Evolutionary conservation across 1,140 invertebrate genomes (phyloP).

Genomic region (Brachystomella parvula): DNA sequence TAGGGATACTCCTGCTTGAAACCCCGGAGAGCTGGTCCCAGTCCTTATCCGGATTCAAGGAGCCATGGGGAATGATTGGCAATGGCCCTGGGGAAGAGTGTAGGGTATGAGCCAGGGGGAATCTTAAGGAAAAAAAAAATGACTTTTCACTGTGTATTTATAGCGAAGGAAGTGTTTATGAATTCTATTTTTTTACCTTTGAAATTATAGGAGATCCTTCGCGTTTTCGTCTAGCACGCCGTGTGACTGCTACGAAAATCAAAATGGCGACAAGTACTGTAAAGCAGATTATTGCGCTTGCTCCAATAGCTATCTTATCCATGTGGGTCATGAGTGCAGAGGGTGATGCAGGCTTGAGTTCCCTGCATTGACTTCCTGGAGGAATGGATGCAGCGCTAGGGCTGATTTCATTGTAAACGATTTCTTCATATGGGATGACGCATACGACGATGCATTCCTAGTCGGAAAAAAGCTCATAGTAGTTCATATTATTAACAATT

Average conservation of each 20-base stretch:
- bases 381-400: conserved; percentile 31
- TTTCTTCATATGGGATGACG: conserved; percentile 76
- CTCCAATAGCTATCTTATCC: conserved; percentile 87
- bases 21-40: conserved; percentile 91
- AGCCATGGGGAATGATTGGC: conserved; percentile 64
- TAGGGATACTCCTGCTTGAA: conserved; percentile 77
- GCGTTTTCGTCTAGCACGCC: conserved; percentile 48
- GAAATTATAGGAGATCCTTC: conserved; percentile 32
- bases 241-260: conserved; percentile 72
- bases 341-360: conserved; percentile 58
- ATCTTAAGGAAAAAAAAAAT: conserved; percentile 28
- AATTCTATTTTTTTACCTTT: conserved; percentile 25
- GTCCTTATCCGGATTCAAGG: conserved; percentile 50
- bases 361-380: conserved; percentile 62
- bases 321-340: conserved; percentile 62
- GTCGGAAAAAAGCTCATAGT: conserved; percentile 38
- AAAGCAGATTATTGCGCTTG: conserved; percentile 54
- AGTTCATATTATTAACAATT: conserved; percentile 8
- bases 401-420: conserved; percentile 37
- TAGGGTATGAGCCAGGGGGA: conserved; percentile 35
- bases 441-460: conserved; percentile 87
- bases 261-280: conserved; percentile 44
- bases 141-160: neutral
- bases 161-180: neutral
- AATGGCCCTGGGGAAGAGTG: conserved; percentile 30